Evolutionary conservation across 2,888 invertebrate genomes (phyloP).

Genomic region (Amphimallon solstitiale): DNA sequence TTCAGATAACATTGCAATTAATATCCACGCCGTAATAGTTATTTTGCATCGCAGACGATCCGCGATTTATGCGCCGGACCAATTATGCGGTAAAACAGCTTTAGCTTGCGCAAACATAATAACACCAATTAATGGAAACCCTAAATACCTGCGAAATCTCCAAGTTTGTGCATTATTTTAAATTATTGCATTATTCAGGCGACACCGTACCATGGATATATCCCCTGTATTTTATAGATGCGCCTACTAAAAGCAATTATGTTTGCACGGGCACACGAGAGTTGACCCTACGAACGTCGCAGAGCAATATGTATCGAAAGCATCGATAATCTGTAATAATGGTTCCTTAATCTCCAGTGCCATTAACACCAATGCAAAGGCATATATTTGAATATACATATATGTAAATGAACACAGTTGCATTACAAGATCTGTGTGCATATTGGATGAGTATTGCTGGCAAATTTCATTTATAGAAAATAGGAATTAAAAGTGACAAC

Average conservation of each 20-base stretch:
- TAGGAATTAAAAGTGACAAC: too few relatives aligned
- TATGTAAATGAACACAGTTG: neutral
- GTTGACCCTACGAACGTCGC: neutral
- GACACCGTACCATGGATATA: neutral
- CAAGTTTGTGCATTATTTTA: constrained; percentile 34
- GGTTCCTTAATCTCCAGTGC: neutral
- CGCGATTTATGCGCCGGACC: constrained; percentile 19
- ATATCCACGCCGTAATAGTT: neutral
- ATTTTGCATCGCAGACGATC: neutral
- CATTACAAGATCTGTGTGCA: too few relatives aligned
- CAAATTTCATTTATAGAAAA: too few relatives aligned
- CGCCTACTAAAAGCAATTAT: neutral
- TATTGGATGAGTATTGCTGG: too few relatives aligned
- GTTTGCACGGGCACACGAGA: neutral
- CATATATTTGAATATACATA: neutral
- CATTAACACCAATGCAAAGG: constrained; percentile 1
- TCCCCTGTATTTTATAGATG: constrained; percentile 1
- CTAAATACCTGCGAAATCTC: constrained; percentile 32
- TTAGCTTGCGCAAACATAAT: constrained; percentile 8
- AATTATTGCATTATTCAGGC: constrained; percentile 12
- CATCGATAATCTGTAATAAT: constrained; percentile 6
- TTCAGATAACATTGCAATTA: constrained; percentile 11
- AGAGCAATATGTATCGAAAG: neutral
- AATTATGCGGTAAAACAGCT: constrained; percentile 24
- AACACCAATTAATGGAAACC: constrained; percentile 22